phyloP scores from a whole-genome alignment of 2,888 invertebrate species.

The Pimpla rufipes region DNA sequence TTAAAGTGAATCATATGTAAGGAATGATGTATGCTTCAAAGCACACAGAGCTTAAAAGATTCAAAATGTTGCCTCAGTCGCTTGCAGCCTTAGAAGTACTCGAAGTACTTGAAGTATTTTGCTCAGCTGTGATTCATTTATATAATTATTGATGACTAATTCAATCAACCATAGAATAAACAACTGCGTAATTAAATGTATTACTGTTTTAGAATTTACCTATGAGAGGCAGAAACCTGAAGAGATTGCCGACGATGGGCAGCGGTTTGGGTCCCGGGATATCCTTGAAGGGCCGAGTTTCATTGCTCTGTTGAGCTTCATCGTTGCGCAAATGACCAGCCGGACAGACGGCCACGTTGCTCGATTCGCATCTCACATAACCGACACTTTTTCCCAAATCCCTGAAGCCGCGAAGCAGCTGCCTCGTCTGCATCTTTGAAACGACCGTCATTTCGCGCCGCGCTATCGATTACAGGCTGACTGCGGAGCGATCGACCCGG shows the following conservation, averaged over 20 bases:
- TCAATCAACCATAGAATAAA: too few relatives aligned
- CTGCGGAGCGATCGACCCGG: not conserved
- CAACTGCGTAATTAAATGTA: not conserved
- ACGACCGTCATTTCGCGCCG: not conserved
- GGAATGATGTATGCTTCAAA: too few relatives aligned
- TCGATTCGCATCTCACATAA: conserved; percentile 34
- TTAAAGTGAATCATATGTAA: too few relatives aligned
- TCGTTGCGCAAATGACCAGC: not conserved
- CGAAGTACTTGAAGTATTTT: too few relatives aligned
- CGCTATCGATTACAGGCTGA: not conserved
- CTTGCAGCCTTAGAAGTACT: too few relatives aligned
- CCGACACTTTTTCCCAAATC: conserved; percentile 26
- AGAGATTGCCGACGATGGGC: conserved; percentile 84
- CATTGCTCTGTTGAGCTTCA: conserved; percentile 65
- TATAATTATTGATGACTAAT: too few relatives aligned
- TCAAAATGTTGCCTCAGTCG: too few relatives aligned
- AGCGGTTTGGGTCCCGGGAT: conserved; percentile 86
- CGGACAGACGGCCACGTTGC: conserved; percentile 55
- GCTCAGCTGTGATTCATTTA: too few relatives aligned
- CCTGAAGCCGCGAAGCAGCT: conserved; percentile 21
- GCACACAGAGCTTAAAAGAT: too few relatives aligned
- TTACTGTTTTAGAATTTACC: conserved; percentile 67
- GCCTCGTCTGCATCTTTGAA: conserved; percentile 49
- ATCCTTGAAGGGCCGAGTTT: conserved; percentile 81
- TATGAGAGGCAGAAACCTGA: conserved; percentile 78